Conservation (phyloP, 2,888 invertebrate genomes). For the Linyphia triangularis region DNA sequence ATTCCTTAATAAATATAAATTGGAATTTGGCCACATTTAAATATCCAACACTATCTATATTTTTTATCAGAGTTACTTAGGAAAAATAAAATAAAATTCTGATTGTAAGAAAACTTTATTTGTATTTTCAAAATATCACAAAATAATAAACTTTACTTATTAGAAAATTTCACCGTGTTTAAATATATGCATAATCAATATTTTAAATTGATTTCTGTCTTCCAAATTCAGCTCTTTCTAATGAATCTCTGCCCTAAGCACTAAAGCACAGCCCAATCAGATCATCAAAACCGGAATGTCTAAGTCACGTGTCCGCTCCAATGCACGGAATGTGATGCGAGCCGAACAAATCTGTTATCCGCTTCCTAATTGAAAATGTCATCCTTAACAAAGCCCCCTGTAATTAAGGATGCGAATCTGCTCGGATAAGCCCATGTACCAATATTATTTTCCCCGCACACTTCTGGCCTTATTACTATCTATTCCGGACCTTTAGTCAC, state of each 20-base stretch:
- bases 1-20: too few relatives aligned
- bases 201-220: too few relatives aligned
- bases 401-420: constrained; percentile 7
- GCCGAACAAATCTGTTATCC: constrained; percentile 9
- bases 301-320: neutral
- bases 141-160: too few relatives aligned
- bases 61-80: too few relatives aligned
- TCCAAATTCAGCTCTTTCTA: neutral
- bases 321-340: neutral
- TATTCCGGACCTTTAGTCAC: constrained; percentile 19
- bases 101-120: too few relatives aligned
- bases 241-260: neutral
- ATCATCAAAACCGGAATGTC: neutral
- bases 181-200: too few relatives aligned
- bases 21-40: too few relatives aligned
- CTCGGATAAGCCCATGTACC: constrained; percentile 4
- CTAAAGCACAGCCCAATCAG: neutral
- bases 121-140: too few relatives aligned
- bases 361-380: constrained; percentile 36
- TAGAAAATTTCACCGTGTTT: too few relatives aligned
- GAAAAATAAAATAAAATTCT: too few relatives aligned
- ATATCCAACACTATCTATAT: too few relatives aligned
- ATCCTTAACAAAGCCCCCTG: neutral
- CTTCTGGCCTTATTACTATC: constrained; percentile 12
- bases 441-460: constrained; percentile 37